Evolutionary conservation across 2,797 vertebrate species (phyloP), one percentile per base, ranked within the genome.

Genomic region (Helostoma temminkii): DNA sequence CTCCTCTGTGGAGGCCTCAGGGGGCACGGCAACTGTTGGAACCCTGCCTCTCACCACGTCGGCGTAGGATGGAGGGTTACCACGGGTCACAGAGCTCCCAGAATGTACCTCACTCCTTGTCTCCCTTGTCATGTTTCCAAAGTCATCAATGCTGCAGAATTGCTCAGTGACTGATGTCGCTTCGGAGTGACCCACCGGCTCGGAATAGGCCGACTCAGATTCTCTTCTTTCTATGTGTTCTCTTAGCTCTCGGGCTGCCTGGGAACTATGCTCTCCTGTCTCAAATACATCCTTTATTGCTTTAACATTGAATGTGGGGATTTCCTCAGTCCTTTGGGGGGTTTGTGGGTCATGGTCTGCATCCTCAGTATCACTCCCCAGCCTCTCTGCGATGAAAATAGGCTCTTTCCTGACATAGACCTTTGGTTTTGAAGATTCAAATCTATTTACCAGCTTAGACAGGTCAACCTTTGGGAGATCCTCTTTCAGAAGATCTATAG

Each of bases 31-130:
- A 3, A 95, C 84, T 1, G 92, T 93, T 1, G 92, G 87, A 36
- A 95, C 93, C 0, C 85, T 91, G 21, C 96, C 96, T 45, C 94
- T 89, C 34, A 98, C 94, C 37, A 98, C 97, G 43, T 97, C 97
- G 18, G 97, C 96, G 7, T 98, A 98, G 30, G 96, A 97, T 0
- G 97, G 97, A 14, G 97, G 97, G 52, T 90, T 95, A 2, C 92
- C 94, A 2, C 93, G 93, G 50, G 91, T 83, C 67, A 84, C 76
- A 4, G 93, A 76, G 63, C 82, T 89, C 74, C 93, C 92, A 32
- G 93, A 89, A 55, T 87, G 90, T 48, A 66, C 73, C 43, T 92
- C 88, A 0, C 80, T 90, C 62, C 82, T 92, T 0, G 83, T 87
- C 59, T 89, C 92, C 1, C 59, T 86, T 2, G 84, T 73, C 12